Base-by-base conservation (phyloP, 2,888 invertebrate genomes). In the Athalia rosae region DNA sequence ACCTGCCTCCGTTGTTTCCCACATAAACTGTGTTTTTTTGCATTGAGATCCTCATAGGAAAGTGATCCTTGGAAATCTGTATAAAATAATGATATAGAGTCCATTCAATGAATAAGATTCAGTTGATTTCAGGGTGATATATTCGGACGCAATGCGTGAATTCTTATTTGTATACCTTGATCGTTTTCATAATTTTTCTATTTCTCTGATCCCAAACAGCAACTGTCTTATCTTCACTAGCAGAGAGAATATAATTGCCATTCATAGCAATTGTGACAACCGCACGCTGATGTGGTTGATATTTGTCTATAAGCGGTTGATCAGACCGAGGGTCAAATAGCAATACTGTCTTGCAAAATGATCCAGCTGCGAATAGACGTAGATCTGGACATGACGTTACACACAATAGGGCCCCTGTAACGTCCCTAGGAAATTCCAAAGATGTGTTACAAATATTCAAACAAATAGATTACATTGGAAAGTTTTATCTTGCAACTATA, bases 201-300 rank as follows among this genome's bases (percentile, higher is more conserved):
- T 92, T 91, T 71, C 91, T 91, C 84, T 90, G 91, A 84, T 93
- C 93, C 90, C 91, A 93, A 56, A 93, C 86, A 48, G 92, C 91
- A 79, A 93, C 88, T 4, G 92, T 92, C 86, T 90, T 92, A 80
- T 93, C 93, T 82, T 93, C 93, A 81, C 93, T 93, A 2, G 92
- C 90, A 28, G 93, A 93, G 56, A 93, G 91, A 79, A 93, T 88
- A 84, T 91, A 90, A 80, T 92, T 89, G n/a, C 87, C 84, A 79
- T 83, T 86, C 87, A 89, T 88, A 28, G 84, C 85, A 15, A 90
- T 78, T 43, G 83, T 90, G 80, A 93, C 87, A 2, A 93, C 91
- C 28, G 93, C 91, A 4, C 92, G 91, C 82, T 87, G 90, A 83
- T 93, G 93, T 4, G 92, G 89, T 82, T 90, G 90, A 83, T 92